Evolutionary conservation across 2,113 vertebrate species (phyloP).

Genomic region (Galemys pyrenaicus): DNA sequence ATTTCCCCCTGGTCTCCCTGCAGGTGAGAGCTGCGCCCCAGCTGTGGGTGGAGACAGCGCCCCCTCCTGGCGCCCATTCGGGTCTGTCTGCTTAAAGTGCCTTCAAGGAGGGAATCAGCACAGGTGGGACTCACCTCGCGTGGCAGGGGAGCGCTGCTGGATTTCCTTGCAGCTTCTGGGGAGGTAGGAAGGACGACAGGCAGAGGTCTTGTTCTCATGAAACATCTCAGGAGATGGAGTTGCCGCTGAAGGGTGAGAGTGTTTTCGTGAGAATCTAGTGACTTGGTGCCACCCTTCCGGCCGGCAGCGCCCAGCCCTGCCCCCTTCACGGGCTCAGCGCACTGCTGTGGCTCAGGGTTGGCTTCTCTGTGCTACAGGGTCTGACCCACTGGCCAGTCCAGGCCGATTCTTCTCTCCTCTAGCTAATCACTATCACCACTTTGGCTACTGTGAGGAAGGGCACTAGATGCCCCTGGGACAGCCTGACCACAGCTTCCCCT

Average conservation of each 20-base stretch:
- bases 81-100: not conserved
- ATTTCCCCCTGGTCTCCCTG: not conserved
- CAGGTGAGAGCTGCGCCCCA: not conserved
- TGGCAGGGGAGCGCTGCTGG: accelerated
- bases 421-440: not conserved
- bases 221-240: not conserved
- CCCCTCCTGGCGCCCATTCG: not conserved
- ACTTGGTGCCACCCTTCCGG: not conserved
- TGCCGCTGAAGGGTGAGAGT: not conserved
- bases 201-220: accelerated
- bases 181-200: not conserved
- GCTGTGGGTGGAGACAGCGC: too few species aligned
- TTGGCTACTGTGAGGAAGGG: not conserved
- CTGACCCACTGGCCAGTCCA: not conserved
- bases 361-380: too few species aligned
- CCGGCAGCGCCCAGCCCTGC: not conserved
- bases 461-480: not conserved
- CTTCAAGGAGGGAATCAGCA: too few species aligned
- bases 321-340: not conserved
- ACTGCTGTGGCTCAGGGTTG: not conserved
- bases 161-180: conserved; percentile 39
- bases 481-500: not conserved
- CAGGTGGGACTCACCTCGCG: not conserved
- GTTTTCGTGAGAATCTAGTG: not conserved
- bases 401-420: not conserved